Evolutionary conservation across 1,140 invertebrate species (phyloP), one percentile per base, ranked within the genome.

Genomic region (Drusus annulatus): DNA sequence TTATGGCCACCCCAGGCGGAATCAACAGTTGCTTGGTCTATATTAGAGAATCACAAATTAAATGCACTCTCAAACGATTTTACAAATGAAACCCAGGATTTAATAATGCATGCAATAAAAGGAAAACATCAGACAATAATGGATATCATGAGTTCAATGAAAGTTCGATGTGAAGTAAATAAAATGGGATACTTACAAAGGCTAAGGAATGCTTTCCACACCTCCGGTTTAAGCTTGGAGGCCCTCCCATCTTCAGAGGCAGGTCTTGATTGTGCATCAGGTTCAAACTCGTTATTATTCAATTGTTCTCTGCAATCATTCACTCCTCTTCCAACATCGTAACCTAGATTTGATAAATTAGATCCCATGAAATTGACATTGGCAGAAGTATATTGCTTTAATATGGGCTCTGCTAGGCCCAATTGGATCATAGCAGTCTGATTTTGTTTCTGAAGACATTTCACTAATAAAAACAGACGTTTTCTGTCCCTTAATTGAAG

Each of bases 191-290:
- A 79, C 83, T 87, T 85, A 90, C 89, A 89, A 80, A 90, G 81
- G 69, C 89, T 89, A 79, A 90, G 87, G 73, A 88, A 88, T 81
- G 89, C 89, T 85, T 90, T 90, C 89, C 89, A 90, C 69, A 90
- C 85, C 82, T 90, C 89, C 69, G 89, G 88, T 83, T 87, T 90
- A 65, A 90, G 84, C 85, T 85, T 88, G 52, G 89, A 90, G 76
- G 89, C 88, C 81, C 87, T 88, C 6, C 87, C 86, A 69, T 90
- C 89, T 80, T 83, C 81, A n/a, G 81, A 80, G n/a, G 52, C 78
- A 50, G 86, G 84, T 25, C 85, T 84, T 76, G 86, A 89, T 80
- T 84, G 87, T 5, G 85, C 82, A 45, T 89, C 85, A 80, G 82
- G 86, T 78, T 89, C 88, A 54, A 85, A 81, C 80, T 85, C 88